Conservation (phyloP, 2,888 invertebrate genomes). For the Bombylius major region DNA sequence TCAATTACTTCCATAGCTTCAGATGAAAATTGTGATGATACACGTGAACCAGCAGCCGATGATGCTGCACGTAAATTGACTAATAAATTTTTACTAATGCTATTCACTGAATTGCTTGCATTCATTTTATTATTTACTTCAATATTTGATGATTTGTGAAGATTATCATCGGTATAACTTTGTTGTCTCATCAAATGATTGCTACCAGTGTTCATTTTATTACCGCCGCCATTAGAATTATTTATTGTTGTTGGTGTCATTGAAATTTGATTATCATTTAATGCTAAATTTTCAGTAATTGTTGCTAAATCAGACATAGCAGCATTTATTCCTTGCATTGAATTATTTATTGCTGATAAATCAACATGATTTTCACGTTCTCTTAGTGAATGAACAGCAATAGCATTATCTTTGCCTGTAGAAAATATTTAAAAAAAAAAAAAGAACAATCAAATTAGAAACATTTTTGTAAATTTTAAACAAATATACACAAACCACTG, state of each 20-base stretch:
- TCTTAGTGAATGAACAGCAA: slow-evolving; percentile 43
- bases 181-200: slow-evolving; percentile 24
- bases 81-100: slow-evolving; percentile 29
- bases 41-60: slow-evolving; percentile 5
- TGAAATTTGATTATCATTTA: slow-evolving; percentile 41
- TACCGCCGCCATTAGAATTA: slow-evolving; percentile 19
- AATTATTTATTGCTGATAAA: slow-evolving; percentile 58
- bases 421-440: too few species aligned
- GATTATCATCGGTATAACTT: slow-evolving; percentile 41
- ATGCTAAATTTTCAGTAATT: slow-evolving; percentile 69
- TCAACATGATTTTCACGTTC: slow-evolving; percentile 49
- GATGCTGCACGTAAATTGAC: slow-evolving; percentile 25
- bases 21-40: slow-evolving; percentile 33
- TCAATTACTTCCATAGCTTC: slow-evolving; percentile 52
- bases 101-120: slow-evolving; percentile 28
- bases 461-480: not conserved
- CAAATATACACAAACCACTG: too few species aligned
- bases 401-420: slow-evolving; percentile 39
- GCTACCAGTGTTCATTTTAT: slow-evolving; percentile 1
- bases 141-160: slow-evolving; percentile 32
- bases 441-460: not conserved
- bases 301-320: slow-evolving; percentile 59
- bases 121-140: slow-evolving; percentile 38
- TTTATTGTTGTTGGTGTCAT: slow-evolving; percentile 24
- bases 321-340: slow-evolving; percentile 46